These are phyloP conservation scores for Caradrina kadenii DNA, from an alignment of 2,888 invertebrate species.

Conservation along the genomic window DNA sequence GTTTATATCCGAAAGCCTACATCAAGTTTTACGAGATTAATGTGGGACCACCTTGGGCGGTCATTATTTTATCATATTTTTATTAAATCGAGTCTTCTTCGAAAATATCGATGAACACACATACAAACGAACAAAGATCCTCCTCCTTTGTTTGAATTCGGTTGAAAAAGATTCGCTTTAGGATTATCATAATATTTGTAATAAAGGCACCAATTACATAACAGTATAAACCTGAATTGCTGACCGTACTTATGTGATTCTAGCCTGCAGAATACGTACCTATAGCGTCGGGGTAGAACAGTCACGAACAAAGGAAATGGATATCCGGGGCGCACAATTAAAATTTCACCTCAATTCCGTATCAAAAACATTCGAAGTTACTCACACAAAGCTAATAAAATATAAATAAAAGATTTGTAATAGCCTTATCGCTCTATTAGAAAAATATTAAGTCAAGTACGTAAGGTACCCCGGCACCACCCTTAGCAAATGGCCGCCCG, in stretches of 20 bases:
- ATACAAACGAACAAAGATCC: too few species aligned
- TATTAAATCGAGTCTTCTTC: too few species aligned
- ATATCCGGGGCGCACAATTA: not conserved
- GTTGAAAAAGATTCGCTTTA: too few species aligned
- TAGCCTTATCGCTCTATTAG: not conserved
- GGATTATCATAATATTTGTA: too few species aligned
- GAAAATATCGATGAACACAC: too few species aligned
- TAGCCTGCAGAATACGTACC: not conserved
- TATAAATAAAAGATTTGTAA: slow-evolving; percentile 11
- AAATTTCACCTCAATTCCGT: not conserved
- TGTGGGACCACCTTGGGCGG: too few species aligned
- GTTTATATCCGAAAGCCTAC: too few species aligned
- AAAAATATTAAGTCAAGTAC: not conserved
- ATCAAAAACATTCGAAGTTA: not conserved
- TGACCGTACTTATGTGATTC: not conserved
- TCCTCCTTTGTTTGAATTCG: too few species aligned
- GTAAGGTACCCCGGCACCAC: not conserved
- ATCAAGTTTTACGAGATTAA: too few species aligned
- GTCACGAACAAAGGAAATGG: not conserved
- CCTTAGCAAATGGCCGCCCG: slow-evolving; percentile 26
- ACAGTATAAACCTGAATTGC: not conserved
- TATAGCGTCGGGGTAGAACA: not conserved
- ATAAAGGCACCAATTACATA: too few species aligned
- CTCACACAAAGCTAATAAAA: not conserved
- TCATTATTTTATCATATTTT: too few species aligned